These are phyloP conservation scores for Amblyopsis hoosieri DNA, from an alignment of 2,797 vertebrate species.

Conservation along the genomic window DNA sequence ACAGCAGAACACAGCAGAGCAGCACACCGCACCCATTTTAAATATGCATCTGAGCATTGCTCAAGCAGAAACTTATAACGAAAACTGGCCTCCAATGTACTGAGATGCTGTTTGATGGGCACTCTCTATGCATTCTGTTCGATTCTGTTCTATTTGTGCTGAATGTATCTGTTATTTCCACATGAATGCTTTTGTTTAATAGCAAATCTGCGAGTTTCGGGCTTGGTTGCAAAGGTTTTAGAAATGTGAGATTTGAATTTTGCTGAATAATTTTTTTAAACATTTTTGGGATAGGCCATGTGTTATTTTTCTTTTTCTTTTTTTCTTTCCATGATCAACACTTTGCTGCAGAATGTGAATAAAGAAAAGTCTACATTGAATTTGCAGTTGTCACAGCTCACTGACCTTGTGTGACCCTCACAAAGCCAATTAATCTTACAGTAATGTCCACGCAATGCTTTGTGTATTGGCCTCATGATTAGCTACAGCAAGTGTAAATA, in stretches of 20 bases:
- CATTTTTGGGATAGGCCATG: neutral
- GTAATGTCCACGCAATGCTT: neutral
- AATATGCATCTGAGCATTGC: slow-evolving; percentile 46
- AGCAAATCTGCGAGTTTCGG: no score
- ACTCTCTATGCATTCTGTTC: no score
- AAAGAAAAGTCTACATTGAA: neutral
- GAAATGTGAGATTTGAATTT: neutral
- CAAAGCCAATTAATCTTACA: neutral
- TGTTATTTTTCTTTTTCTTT: no score
- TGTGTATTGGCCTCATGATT: neutral
- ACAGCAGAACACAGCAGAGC: slow-evolving; percentile 48
- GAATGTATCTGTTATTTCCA: neutral
- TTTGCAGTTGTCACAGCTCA: neutral
- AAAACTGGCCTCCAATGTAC: slow-evolving; percentile 27
- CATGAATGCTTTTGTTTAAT: no score
- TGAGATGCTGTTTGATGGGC: neutral
- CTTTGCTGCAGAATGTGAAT: neutral
- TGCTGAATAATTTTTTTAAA: neutral
- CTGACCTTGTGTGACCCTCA: neutral
- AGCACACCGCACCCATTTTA: slow-evolving; percentile 61
- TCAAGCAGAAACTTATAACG: slow-evolving; percentile 42
- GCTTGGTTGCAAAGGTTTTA: no score
- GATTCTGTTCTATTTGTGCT: neutral
- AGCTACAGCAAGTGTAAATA: slow-evolving; percentile 13
- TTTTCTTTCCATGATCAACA: no score